These are phyloP conservation scores for Lutjanus campechanus DNA, from an alignment of 2,797 vertebrate species.

Conservation along the genomic window DNA sequence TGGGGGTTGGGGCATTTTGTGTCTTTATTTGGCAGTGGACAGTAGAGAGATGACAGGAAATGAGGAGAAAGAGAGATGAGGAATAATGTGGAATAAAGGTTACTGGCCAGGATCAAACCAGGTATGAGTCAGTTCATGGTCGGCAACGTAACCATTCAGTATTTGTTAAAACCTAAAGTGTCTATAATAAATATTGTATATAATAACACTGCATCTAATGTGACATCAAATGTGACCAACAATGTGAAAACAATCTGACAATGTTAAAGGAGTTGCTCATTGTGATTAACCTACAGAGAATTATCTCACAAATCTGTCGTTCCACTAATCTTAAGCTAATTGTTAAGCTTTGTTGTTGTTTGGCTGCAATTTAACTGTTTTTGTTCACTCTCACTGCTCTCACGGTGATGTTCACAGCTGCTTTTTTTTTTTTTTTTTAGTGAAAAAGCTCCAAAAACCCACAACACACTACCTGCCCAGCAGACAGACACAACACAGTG, in stretches of 20 bases:
- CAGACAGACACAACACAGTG: background rate
- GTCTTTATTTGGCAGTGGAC: background rate
- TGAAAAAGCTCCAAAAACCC: background rate
- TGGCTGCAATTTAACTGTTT: background rate
- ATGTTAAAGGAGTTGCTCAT: too few relatives aligned
- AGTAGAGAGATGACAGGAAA: background rate
- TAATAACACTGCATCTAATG: background rate
- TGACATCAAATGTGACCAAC: too few relatives aligned
- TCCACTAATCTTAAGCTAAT: background rate
- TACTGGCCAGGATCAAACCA: background rate
- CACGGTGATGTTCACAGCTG: background rate
- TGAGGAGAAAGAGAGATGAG: conserved; percentile 1
- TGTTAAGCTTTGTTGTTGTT: conserved; percentile 5
- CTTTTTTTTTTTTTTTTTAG: background rate
- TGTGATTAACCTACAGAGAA: background rate
- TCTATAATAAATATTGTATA: too few relatives aligned
- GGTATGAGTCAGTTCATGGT: background rate
- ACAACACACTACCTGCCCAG: background rate
- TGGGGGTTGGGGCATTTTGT: background rate
- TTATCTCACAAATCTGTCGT: background rate
- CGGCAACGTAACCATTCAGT: background rate
- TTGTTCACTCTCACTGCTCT: background rate
- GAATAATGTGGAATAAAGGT: background rate
- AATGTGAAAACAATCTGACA: too few relatives aligned
- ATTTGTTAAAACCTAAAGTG: too few relatives aligned